A percentile compares a stretch with the other conserved stretches of the same genome.
These are phyloP conservation scores for Thripadectes ignobilis DNA, from an alignment of 2,797 vertebrate genomes.

Conservation along the genomic window DNA sequence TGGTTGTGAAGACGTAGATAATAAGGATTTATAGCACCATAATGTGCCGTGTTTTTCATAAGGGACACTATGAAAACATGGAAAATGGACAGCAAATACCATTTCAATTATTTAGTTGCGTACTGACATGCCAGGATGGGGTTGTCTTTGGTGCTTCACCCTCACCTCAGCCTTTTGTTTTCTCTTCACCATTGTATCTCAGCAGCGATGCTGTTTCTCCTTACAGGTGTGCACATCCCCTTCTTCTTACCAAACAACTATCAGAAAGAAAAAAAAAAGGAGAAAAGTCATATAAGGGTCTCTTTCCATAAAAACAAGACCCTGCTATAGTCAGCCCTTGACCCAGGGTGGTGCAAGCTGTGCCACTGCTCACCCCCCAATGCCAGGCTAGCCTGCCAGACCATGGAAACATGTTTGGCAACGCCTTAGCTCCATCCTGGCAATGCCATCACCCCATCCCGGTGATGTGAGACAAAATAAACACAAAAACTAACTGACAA, in stretches of 20 bases:
- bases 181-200: not conserved
- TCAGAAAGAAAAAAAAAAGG: not conserved
- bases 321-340: not conserved
- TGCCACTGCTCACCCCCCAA: not conserved
- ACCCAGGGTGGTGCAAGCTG: not conserved
- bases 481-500: not conserved
- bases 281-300: not conserved
- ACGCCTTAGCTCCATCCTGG: not conserved
- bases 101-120: not conserved
- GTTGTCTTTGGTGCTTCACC: not conserved
- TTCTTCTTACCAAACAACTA: not conserved
- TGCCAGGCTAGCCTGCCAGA: not conserved
- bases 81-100: conserved; percentile 3
- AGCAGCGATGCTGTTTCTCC: not conserved
- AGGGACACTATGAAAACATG: conserved; percentile 5
- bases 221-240: not conserved
- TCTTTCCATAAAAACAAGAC: not conserved
- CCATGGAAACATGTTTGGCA: not conserved
- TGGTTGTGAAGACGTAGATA: not conserved
- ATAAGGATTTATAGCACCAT: conserved; percentile 48
- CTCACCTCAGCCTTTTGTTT: not conserved
- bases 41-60: not conserved
- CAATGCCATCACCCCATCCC: not conserved
- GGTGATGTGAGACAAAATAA: not conserved
- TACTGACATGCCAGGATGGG: not conserved